Base-by-base conservation (phyloP, 2,888 invertebrate genomes). In the Sinelater perroti region DNA sequence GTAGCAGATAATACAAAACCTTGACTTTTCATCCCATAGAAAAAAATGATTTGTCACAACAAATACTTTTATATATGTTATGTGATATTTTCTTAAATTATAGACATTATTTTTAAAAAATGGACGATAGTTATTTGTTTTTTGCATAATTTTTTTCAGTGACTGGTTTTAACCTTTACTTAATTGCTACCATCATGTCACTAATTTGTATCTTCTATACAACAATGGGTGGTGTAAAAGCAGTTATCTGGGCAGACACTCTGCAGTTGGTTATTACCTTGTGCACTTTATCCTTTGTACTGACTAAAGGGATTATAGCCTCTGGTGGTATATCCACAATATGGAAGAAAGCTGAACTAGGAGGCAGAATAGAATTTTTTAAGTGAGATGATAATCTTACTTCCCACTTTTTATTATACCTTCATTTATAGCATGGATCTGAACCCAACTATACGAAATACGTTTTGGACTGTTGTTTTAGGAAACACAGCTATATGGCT, bases 151-250 rank as follows among this genome's bases (percentile, higher is more conserved):
- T n/a, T n/a, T n/a, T 77, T 79, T 54, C 77, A 87, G 89, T 89
- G 3, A 88, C 88, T 18, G 86, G 87, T 10, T 81, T 85, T 6
- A 75, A 84, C 55, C 80, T 87, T 3, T 85, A 85, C 69, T 75
- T 83, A 1, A 82, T 89, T 21, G 85, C 87, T 1, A 82, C 86
- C 2, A 79, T 87, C 0, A 82, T 88, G n/a, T 87, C 88, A 67
- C 74, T 85, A 1, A 81, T 86, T 1, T 90, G 89, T 70, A 88
- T 90, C 16, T 88, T 90, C 40, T 89, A 92, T 67, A 90, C 90
- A 2, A 87, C 89, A 1, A 1, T 89, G 18, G 89, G 85, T 30
- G 86, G 86, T 2, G 71, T 87, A 14, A 78, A 84, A 68, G 87
- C 86, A 1, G 85, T 87, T 5, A 83, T 87, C 2, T 84, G 85